Conservation (phyloP, 2,888 invertebrate genomes). For the Drosophila tanythrix region DNA sequence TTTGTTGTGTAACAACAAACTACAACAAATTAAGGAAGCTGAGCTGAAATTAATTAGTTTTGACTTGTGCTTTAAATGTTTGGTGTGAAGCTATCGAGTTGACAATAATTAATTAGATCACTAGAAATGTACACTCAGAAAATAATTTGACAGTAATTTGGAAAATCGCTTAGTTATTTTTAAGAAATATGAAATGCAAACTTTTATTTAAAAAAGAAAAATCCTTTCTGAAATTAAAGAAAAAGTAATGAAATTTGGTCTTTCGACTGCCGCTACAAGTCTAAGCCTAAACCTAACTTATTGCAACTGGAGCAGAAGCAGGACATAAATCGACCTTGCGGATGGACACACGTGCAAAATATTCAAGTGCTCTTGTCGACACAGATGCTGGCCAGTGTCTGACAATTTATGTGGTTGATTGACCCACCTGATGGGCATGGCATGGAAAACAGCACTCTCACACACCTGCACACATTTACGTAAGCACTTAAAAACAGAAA, state of each 20-base stretch:
- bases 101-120: neutral
- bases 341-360: neutral
- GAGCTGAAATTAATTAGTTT: neutral
- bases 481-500: neutral
- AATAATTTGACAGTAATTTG: neutral
- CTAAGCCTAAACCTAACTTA: neutral
- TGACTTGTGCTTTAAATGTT: neutral
- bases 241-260: neutral
- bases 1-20: neutral
- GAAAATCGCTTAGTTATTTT: neutral
- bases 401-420: constrained; percentile 34
- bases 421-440: constrained; percentile 14
- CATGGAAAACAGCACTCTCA: neutral
- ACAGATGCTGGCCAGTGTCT: constrained; percentile 12
- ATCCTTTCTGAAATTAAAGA: neutral
- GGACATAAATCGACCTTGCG: neutral
- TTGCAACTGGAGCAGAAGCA: neutral
- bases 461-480: neutral
- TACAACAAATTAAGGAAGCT: neutral
- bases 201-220: no score
- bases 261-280: neutral
- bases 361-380: constrained; percentile 5
- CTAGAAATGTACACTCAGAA: neutral
- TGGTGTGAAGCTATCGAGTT: neutral
- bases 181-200: no score